Evolutionary conservation across 2,797 vertebrate genomes (phyloP).

Genomic region (Channallabes apus): DNA sequence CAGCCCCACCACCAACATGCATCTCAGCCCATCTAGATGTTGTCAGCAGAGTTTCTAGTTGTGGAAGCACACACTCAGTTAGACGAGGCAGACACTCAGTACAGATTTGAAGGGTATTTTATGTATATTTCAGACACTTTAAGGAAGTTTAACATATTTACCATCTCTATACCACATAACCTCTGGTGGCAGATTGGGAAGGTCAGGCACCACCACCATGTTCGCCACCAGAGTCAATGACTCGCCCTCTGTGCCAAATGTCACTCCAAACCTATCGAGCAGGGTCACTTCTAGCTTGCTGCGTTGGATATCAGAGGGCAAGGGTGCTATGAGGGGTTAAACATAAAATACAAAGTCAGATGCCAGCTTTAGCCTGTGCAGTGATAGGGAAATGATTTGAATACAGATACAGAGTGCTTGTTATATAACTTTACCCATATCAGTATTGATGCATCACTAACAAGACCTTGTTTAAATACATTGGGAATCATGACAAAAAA

Average conservation of each 20-base stretch:
- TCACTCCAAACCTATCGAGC: constrained; percentile 86
- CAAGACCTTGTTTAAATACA: not conserved
- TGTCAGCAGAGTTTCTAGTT: constrained; percentile 74
- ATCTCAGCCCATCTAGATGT: constrained; percentile 82
- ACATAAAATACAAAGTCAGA: not conserved
- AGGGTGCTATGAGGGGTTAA: constrained; percentile 74
- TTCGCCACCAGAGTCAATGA: constrained; percentile 82
- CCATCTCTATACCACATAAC: constrained; percentile 94
- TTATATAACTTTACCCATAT: not conserved
- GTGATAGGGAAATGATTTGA: not conserved
- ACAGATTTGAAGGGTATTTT: not conserved
- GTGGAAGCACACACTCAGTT: not conserved
- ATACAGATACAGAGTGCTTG: not conserved
- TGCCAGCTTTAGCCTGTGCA: not conserved
- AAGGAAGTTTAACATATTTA: constrained; percentile 58
- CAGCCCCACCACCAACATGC: constrained; percentile 82
- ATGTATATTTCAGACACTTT: not conserved
- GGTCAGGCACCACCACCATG: constrained; percentile 86
- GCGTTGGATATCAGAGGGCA: constrained; percentile 76
- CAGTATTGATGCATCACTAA: not conserved
- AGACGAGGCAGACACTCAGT: not conserved
- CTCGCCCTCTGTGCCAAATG: constrained; percentile 86
- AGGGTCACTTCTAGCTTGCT: constrained; percentile 90
- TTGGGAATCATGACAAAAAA: not conserved
- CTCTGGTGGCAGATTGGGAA: constrained; percentile 83